phyloP scores from a whole-genome alignment of 2,797 vertebrate species.

The Hippoglossus hippoglossus region DNA sequence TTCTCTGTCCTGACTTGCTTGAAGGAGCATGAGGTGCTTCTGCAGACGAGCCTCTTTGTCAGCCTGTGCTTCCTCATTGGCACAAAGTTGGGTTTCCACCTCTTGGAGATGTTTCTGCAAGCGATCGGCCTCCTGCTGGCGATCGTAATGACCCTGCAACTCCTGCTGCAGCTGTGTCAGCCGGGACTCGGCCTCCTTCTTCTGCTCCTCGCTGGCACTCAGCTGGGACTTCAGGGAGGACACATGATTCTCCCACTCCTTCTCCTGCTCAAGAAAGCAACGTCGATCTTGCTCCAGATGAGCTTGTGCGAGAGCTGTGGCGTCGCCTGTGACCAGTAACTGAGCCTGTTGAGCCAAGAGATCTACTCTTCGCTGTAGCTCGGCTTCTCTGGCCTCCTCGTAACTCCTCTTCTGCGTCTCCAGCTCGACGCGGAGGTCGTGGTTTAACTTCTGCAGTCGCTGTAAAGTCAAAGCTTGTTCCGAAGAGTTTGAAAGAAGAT shows the following conservation, averaged over 20 bases:
- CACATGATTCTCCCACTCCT: constrained; percentile 83
- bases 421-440: constrained; percentile 88
- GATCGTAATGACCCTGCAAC: constrained; percentile 60
- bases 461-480: constrained; percentile 63
- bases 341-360: constrained; percentile 90
- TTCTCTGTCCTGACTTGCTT: constrained; percentile 92
- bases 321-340: constrained; percentile 88
- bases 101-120: constrained; percentile 85
- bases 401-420: constrained; percentile 88
- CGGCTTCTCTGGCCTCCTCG: constrained; percentile 88
- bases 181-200: constrained; percentile 82
- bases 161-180: constrained; percentile 79
- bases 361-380: constrained; percentile 87
- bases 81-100: constrained; percentile 81
- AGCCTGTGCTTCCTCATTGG: constrained; percentile 86
- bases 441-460: constrained; percentile 76
- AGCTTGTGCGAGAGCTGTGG: constrained; percentile 85
- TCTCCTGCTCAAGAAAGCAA: constrained; percentile 81
- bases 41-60: constrained; percentile 90
- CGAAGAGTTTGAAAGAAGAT: constrained; percentile 37
- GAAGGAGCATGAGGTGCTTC: constrained; percentile 88
- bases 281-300: constrained; percentile 87
- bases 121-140: constrained; percentile 85
- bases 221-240: constrained; percentile 85
- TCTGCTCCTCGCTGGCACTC: constrained; percentile 85